Conservation (phyloP, 1,140 invertebrate species). For the Drosophila biarmipes region DNA sequence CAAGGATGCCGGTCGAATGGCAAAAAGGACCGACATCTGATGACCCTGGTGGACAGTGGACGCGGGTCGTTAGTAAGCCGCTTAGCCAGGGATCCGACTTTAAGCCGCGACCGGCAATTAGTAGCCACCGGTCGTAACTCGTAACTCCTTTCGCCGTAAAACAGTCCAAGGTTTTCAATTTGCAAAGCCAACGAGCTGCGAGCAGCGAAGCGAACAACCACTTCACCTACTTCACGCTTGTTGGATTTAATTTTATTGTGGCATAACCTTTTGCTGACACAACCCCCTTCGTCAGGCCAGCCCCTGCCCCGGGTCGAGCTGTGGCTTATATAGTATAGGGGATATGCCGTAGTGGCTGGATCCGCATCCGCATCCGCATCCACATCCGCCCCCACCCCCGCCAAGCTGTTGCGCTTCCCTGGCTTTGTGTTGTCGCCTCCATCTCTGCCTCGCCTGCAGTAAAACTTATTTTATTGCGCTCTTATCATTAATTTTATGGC, state of each 20-base stretch:
- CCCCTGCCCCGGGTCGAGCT: constrained; percentile 14
- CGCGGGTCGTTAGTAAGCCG: constrained; percentile 33
- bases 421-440: constrained; percentile 35
- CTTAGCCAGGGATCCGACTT: constrained; percentile 44
- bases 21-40: constrained; percentile 10
- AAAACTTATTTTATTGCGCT: constrained; percentile 81
- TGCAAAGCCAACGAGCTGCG: constrained; percentile 31
- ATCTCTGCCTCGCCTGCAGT: constrained; percentile 56
- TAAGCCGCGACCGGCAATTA: constrained; percentile 60
- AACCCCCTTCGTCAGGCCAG: constrained; percentile 33
- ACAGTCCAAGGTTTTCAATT: constrained; percentile 75
- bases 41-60: constrained; percentile 46
- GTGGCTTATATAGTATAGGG: constrained; percentile 1
- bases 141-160: constrained; percentile 64
- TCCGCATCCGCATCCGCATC: constrained; percentile 10
- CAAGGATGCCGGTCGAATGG: not conserved
- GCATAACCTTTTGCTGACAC: constrained; percentile 75
- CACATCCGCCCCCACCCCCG: not conserved
- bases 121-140: constrained; percentile 44
- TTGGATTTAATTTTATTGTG: constrained; percentile 83
- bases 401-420: constrained; percentile 49
- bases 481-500: constrained; percentile 83
- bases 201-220: constrained; percentile 47
- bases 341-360: constrained; percentile 18
- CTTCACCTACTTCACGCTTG: constrained; percentile 79